Conservation (phyloP, 1,140 invertebrate species). For the Papilio glaucus region DNA sequence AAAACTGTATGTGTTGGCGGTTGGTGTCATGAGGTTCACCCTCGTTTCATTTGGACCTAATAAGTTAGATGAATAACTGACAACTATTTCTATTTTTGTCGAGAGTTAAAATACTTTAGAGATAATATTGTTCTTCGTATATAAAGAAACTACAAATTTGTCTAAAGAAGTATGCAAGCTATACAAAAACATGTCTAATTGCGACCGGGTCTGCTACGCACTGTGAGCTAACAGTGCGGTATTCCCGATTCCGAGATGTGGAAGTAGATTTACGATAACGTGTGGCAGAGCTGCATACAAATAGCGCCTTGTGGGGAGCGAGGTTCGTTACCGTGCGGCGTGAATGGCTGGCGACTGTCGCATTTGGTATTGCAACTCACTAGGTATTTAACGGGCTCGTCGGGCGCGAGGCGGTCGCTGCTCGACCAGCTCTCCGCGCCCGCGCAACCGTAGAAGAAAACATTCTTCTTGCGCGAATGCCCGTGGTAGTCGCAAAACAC, state of each 20-base stretch:
- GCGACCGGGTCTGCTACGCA: neutral
- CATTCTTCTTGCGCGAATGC: constrained; percentile 94
- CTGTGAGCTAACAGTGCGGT: constrained; percentile 20
- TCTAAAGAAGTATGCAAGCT: neutral
- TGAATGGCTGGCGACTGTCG: constrained; percentile 16
- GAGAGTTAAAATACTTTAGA: neutral
- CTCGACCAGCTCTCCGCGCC: constrained; percentile 86
- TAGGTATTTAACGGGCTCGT: constrained; percentile 85
- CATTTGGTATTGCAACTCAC: constrained; percentile 70
- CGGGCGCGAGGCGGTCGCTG: constrained; percentile 82
- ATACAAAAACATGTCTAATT: constrained; percentile 35
- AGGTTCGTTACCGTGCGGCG: constrained; percentile 17
- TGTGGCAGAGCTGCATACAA: constrained; percentile 23
- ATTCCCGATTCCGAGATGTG: constrained; percentile 27
- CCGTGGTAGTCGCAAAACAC: constrained; percentile 96
- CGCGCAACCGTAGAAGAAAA: constrained; percentile 95
- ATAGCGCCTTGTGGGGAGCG: constrained; percentile 20
- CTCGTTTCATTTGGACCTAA: neutral
- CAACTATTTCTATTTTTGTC: too few relatives aligned
- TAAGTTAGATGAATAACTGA: neutral
- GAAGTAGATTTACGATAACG: constrained; percentile 32
- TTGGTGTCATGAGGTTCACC: too few relatives aligned
- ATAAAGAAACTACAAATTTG: neutral
- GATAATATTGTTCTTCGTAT: neutral
- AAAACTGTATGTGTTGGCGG: neutral